These are phyloP conservation scores for Calonectris borealis DNA, from an alignment of 2,113 vertebrate genomes.

Conservation along the genomic window DNA sequence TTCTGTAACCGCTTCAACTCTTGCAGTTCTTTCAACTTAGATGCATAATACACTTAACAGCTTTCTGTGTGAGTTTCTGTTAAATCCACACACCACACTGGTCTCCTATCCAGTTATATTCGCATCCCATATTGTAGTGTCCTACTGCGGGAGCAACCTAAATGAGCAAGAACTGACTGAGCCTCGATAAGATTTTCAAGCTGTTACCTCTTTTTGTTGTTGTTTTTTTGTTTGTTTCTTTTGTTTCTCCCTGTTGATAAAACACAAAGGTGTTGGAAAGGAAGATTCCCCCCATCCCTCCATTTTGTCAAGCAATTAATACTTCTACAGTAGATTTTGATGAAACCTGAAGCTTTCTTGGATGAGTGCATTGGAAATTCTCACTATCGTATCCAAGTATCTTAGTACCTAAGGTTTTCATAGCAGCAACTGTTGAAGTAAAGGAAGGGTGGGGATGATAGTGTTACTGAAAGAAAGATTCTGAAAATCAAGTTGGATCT, in stretches of 20 bases:
- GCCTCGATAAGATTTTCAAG: neutral
- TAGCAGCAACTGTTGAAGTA: neutral
- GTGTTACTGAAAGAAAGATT: neutral
- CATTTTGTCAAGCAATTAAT: neutral
- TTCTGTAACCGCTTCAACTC: neutral
- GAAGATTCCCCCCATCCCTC: neutral
- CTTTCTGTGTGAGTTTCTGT: neutral
- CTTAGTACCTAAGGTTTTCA: neutral
- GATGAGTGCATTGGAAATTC: neutral
- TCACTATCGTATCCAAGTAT: neutral
- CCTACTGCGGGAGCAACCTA: neutral
- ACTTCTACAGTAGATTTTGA: neutral
- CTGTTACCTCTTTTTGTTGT: too few relatives aligned
- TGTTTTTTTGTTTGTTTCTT: neutral
- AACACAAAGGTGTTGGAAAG: neutral
- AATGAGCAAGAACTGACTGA: neutral
- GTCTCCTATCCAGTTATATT: neutral
- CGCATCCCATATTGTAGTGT: neutral
- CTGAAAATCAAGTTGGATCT: slow-evolving; percentile 5
- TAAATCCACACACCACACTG: neutral
- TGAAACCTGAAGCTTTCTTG: neutral
- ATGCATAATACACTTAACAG: too few relatives aligned
- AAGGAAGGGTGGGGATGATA: neutral
- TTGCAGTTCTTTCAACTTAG: neutral
- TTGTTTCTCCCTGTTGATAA: neutral